These are phyloP conservation scores for Colinus virginianus DNA, from an alignment of 2,113 vertebrate species.

Conservation along the genomic window DNA sequence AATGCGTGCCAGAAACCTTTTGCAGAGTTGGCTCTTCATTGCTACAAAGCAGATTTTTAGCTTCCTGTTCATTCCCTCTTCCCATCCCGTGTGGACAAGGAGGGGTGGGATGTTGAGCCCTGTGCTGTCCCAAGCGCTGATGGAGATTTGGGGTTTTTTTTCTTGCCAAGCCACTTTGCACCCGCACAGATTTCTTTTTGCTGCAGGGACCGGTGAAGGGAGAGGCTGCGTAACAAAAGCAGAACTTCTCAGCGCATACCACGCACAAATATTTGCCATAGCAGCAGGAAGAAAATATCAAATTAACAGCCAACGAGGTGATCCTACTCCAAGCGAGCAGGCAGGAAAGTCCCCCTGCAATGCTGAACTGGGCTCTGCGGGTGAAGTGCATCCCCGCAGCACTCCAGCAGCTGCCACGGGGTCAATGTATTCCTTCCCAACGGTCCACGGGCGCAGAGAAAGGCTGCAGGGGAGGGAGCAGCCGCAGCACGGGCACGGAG, in stretches of 20 bases:
- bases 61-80: neutral
- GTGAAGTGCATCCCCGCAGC: conserved; percentile 18
- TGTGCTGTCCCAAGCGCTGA: neutral
- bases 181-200: conserved; percentile 42
- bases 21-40: neutral
- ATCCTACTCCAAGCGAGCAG: neutral
- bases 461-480: neutral
- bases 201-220: conserved; percentile 61
- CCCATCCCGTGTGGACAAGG: rapidly evolving
- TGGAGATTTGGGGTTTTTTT: conserved; percentile 23
- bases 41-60: neutral
- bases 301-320: conserved; percentile 56
- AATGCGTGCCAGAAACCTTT: neutral
- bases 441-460: neutral
- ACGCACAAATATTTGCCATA: conserved; percentile 63
- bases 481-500: neutral
- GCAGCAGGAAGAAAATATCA: conserved; percentile 59
- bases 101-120: neutral
- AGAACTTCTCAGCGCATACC: conserved; percentile 55
- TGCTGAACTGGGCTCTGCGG: neutral
- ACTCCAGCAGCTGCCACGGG: neutral
- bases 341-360: conserved; percentile 55
- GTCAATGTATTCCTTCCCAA: conserved; percentile 44
- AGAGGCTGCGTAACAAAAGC: conserved; percentile 54
- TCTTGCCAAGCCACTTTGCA: conserved; percentile 57